Conservation (phyloP, 2,113 vertebrate species). For the Panthera uncia region DNA sequence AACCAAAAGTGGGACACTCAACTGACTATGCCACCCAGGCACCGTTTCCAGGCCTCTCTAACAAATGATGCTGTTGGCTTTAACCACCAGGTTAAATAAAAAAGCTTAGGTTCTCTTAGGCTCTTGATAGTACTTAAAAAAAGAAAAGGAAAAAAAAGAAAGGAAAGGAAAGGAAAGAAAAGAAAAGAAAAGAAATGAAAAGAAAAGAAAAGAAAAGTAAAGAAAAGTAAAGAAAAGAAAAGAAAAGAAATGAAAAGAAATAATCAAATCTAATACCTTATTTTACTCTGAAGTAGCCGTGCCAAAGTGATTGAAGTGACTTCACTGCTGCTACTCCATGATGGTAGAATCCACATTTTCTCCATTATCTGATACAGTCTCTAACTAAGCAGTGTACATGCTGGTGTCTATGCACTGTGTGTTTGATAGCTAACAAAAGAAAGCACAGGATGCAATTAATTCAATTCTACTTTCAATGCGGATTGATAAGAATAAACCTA, state of each 20-base stretch:
- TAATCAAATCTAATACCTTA: not conserved
- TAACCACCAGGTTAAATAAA: slow-evolving; percentile 49
- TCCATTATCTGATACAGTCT: not conserved
- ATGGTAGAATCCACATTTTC: not conserved
- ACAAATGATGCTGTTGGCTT: not conserved
- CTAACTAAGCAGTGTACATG: not conserved
- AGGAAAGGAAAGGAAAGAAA: rapidly evolving
- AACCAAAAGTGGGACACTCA: too few species aligned
- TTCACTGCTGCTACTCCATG: not conserved
- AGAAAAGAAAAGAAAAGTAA: rapidly evolving
- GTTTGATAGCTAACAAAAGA: not conserved
- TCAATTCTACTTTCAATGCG: not conserved
- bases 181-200: rapidly evolving
- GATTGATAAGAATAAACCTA: not conserved
- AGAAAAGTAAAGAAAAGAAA: not conserved
- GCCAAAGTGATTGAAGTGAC: not conserved
- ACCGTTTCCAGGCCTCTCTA: slow-evolving; percentile 5
- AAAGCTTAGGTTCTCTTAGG: slow-evolving; percentile 14
- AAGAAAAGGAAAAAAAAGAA: not conserved
- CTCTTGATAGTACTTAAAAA: slow-evolving; percentile 18
- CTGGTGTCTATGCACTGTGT: not conserved
- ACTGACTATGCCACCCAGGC: too few species aligned
- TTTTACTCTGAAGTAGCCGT: not conserved
- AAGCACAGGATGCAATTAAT: not conserved
- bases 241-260: too few species aligned